Evolutionary conservation across 2,888 invertebrate species (phyloP).

Genomic region (Psylliodes chrysocephalus): DNA sequence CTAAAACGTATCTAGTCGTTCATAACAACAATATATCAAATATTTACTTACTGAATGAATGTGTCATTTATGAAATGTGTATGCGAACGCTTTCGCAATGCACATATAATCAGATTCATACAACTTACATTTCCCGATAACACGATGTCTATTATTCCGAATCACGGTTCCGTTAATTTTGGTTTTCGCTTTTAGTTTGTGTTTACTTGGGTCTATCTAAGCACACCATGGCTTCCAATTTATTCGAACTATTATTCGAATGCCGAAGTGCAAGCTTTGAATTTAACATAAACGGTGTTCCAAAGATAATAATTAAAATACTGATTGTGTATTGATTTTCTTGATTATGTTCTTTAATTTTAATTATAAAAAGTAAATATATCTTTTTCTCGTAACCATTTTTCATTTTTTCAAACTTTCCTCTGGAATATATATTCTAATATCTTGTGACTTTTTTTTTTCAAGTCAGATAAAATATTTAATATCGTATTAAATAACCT

Average conservation of each 20-base stretch:
- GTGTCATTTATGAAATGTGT: neutral
- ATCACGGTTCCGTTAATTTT: constrained; percentile 14
- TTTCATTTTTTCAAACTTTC: too few species aligned
- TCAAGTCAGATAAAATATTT: too few species aligned
- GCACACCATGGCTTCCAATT: neutral
- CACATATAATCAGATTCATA: neutral
- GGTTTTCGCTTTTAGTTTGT: neutral
- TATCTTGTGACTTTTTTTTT: too few species aligned
- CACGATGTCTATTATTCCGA: constrained; percentile 27
- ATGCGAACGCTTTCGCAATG: neutral
- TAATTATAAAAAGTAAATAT: too few species aligned
- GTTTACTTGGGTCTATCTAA: neutral
- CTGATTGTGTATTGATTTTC: too few species aligned
- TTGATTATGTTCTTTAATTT: too few species aligned
- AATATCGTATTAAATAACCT: too few species aligned
- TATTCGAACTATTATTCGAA: neutral
- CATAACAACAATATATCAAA: neutral
- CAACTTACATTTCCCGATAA: constrained; percentile 18
- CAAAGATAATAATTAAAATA: neutral
- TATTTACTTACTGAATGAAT: neutral
- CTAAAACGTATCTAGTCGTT: too few species aligned
- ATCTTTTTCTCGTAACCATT: too few species aligned
- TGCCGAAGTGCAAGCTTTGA: neutral
- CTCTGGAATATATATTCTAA: too few species aligned
- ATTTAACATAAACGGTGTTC: neutral